A percentile compares a stretch with the other conserved stretches of the same genome.
phyloP scores from a whole-genome alignment of 2,888 invertebrate genomes.

The Sesia apiformis region DNA sequence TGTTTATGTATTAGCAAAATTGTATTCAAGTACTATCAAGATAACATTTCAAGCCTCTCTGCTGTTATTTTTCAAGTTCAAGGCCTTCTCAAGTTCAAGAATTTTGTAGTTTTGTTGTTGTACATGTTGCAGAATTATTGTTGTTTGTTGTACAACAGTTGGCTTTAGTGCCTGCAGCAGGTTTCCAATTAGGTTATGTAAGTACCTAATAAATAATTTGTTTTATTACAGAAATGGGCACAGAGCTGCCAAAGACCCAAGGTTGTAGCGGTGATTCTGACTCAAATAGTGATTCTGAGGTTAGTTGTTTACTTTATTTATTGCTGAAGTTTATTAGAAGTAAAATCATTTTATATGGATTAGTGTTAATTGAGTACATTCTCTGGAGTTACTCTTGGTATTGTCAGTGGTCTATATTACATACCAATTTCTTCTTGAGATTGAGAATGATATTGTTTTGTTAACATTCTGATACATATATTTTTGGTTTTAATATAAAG shows the following conservation, averaged over 20 bases:
- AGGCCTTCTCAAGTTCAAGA: no score
- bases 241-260: conserved; percentile 67
- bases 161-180: neutral
- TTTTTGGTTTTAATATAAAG: no score
- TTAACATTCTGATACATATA: no score
- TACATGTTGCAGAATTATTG: no score
- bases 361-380: no score
- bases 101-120: no score
- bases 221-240: conserved; percentile 66
- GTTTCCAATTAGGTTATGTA: neutral
- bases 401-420: conserved; percentile 1
- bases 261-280: conserved; percentile 74
- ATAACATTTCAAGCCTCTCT: no score
- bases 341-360: neutral
- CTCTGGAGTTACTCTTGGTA: no score
- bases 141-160: neutral
- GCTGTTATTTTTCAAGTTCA: no score
- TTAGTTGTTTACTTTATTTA: conserved; percentile 18
- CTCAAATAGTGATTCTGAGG: conserved; percentile 76
- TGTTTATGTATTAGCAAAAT: no score
- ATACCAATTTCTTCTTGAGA: neutral
- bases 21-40: no score
- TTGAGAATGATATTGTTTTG: no score
- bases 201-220: neutral
- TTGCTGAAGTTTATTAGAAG: neutral